Percentiles rank a stretch among this genome's conserved stretches.
These are phyloP conservation scores for Scolopax rusticola DNA, from an alignment of 2,797 vertebrate species.

Conservation along the genomic window DNA sequence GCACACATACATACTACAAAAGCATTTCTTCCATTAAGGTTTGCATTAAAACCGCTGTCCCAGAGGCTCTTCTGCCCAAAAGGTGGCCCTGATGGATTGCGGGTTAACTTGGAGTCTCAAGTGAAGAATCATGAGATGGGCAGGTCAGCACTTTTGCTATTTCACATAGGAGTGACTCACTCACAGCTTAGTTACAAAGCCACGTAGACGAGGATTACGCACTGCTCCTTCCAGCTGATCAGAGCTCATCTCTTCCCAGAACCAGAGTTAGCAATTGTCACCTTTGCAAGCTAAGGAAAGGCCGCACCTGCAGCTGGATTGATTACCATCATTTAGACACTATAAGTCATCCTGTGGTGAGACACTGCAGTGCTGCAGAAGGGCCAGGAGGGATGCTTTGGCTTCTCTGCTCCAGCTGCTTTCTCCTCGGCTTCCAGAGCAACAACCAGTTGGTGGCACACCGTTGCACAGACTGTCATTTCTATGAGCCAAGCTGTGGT, in stretches of 20 bases:
- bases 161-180: constrained; percentile 33
- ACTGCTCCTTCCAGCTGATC: background rate
- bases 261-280: background rate
- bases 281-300: background rate
- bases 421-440: background rate
- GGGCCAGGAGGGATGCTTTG: background rate
- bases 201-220: background rate
- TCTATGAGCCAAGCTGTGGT: background rate
- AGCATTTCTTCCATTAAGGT: background rate
- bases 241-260: background rate
- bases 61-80: background rate
- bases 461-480: background rate
- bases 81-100: background rate
- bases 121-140: background rate
- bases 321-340: background rate
- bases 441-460: background rate
- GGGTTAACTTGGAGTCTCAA: background rate
- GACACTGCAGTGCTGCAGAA: background rate
- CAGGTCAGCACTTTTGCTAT: background rate
- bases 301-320: background rate
- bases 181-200: constrained; percentile 7
- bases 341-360: background rate
- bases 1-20: background rate
- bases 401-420: background rate
- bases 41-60: background rate